Evolutionary conservation across 1,140 invertebrate species (phyloP).

Genomic region (Ips nitidus): DNA sequence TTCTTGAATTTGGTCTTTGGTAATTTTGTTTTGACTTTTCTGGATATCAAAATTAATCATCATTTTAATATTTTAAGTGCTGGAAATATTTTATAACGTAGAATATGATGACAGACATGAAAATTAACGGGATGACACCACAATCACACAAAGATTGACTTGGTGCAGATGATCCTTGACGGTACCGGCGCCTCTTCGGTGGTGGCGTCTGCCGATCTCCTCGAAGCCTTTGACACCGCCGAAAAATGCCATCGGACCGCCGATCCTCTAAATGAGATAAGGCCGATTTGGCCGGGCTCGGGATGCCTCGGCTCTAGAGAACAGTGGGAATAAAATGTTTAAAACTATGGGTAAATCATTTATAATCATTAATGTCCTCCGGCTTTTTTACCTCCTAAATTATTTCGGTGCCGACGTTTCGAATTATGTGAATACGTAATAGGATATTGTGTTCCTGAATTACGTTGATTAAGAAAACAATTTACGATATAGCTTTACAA

Average conservation of each 20-base stretch:
- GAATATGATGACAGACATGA: too few relatives aligned
- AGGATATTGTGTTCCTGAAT: too few relatives aligned
- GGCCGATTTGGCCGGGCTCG: conserved; percentile 24
- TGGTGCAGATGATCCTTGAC: conserved; percentile 11
- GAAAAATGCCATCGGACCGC: conserved; percentile 38
- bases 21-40: too few relatives aligned
- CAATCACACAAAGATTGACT: background rate
- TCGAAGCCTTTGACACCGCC: conserved; percentile 37
- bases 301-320: conserved; percentile 12
- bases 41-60: conserved; percentile 1
- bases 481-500: too few relatives aligned
- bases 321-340: conserved; percentile 35
- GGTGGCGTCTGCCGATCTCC: conserved; percentile 31
- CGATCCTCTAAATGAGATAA: conserved; percentile 34
- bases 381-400: conserved; percentile 4
- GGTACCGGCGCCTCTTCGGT: conserved; percentile 32
- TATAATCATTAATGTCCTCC: conserved; percentile 32
- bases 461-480: too few relatives aligned
- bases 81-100: too few relatives aligned
- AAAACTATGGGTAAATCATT: conserved; percentile 29
- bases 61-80: too few relatives aligned
- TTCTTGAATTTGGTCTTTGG: too few relatives aligned
- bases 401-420: background rate
- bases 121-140: too few relatives aligned
- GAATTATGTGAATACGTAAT: too few relatives aligned